Evolutionary conservation across 2,888 invertebrate species (phyloP), one percentile per base, ranked within the genome.

Genomic region (Lagria hirta): DNA sequence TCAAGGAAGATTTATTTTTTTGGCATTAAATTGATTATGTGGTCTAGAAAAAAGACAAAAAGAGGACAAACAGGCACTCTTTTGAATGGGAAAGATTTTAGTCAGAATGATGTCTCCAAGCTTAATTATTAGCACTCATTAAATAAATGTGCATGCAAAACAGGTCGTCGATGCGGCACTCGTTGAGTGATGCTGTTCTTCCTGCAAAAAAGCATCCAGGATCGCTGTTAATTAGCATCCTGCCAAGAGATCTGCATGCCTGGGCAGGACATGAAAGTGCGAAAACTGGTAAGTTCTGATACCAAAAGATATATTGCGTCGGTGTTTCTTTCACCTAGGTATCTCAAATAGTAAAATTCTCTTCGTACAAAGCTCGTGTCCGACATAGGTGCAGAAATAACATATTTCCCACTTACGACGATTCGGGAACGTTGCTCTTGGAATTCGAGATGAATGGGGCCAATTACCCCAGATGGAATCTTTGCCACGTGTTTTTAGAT

Each of bases 201-300:
- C 21, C 33, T 26, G 44, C 45, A 33, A 41, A 33, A 54, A 35
- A 35, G 17, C 40, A 33, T 45, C 36, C 38, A n/a, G n/a, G 38
- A 33, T 20, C 26, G 38, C 36, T 52, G 49, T 48, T 54, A 55
- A 52, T 57, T 57, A 52, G 26, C 24, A 13, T 22, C 34, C 44
- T 42, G 35, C 47, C 46, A 48, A 18, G 34, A 45, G 34, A 40
- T 49, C 41, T 23, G 50, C 53, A 54, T 54, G 48, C 50, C 48
- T 48, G 40, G 44, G 30, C 44, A 48, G 40, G 40, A 27, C 48
- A 20, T 48, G 53, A 55, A 49, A 58, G 58, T 58, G 58, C 58
- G 51, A 58, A 58, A 55, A 55, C 58, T 58, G 52, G 58, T 58
- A 58, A 51, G 50, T 38, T 50, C 51, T 55, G 61, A 64, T 61